Percentiles rank a stretch among this genome's conserved stretches.
phyloP scores from a whole-genome alignment of 1,140 invertebrate genomes.

The Steinernema khuongi region DNA sequence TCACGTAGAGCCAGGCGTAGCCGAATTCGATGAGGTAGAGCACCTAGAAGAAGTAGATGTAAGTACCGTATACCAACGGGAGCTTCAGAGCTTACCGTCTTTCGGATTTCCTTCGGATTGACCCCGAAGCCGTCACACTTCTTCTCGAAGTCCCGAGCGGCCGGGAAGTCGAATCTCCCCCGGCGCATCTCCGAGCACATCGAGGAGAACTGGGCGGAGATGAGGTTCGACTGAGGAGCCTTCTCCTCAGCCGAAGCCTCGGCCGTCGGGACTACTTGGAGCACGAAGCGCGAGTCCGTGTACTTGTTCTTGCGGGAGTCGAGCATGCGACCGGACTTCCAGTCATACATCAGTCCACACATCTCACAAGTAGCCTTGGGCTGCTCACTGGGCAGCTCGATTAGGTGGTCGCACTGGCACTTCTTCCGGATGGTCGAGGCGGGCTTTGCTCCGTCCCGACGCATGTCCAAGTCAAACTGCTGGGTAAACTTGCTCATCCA shows the following conservation, averaged over 20 bases:
- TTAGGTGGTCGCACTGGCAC: conserved; percentile 19
- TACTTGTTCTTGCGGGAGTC: background rate
- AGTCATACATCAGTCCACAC: conserved; percentile 11
- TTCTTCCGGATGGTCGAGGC: background rate
- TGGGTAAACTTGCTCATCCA: conserved; percentile 22
- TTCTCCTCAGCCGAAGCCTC: background rate
- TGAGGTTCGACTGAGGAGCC: background rate
- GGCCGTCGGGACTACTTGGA: background rate
- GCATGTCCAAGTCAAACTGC: conserved; percentile 16
- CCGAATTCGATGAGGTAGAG: conserved; percentile 24
- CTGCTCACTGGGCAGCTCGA: background rate
- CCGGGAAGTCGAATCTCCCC: background rate
- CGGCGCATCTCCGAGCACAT: conserved; percentile 7
- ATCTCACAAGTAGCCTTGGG: conserved; percentile 7
- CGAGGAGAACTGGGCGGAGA: conserved; percentile 8
- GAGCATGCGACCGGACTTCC: conserved; percentile 18
- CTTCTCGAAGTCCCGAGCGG: conserved; percentile 20
- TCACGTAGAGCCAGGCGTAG: conserved; percentile 28
- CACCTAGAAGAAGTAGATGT: conserved; percentile 5
- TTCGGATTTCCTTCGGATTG: conserved; percentile 23
- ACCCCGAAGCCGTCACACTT: conserved; percentile 20
- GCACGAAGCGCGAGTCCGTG: conserved; percentile 4
- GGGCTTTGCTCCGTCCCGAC: background rate
- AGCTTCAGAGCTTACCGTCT: background rate
- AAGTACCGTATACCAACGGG: background rate